A percentile compares a stretch with the other conserved stretches of the same genome.
Conservation (phyloP, 1,140 invertebrate species). For the Panulirus ornatus region DNA sequence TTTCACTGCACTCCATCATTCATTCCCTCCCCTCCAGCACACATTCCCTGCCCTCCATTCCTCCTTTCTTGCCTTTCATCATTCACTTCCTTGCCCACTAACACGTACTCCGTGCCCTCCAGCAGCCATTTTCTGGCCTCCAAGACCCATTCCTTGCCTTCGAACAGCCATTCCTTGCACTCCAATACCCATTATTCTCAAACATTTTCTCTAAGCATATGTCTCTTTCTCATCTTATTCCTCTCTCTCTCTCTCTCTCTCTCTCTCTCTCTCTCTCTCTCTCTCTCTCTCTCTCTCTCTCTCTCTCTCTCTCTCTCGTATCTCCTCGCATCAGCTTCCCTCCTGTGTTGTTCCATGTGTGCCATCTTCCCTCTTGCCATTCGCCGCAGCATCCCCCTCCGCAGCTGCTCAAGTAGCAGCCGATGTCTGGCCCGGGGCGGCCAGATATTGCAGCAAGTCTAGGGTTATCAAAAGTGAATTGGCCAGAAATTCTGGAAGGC, state of each 20-base stretch:
- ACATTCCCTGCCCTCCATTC: neutral
- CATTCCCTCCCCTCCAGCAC: neutral
- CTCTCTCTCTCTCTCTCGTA: neutral
- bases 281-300: neutral
- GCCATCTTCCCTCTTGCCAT: no score
- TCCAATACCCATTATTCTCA: neutral
- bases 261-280: no score
- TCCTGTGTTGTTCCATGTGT: no score
- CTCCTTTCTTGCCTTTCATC: no score
- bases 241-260: neutral
- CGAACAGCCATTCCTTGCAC: neutral
- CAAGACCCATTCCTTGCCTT: neutral
- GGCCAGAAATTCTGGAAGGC: no score
- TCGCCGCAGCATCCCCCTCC: no score
- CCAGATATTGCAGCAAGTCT: neutral
- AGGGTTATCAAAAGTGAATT: neutral
- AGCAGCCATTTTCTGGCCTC: neutral
- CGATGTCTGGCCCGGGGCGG: no score
- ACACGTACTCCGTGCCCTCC: no score
- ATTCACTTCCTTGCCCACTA: no score
- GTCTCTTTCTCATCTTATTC: neutral
- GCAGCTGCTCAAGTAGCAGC: neutral
- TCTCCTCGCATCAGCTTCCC: neutral
- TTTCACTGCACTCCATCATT: neutral
- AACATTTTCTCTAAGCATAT: neutral